These are phyloP conservation scores for Tenodera sinensis DNA, from an alignment of 2,888 invertebrate species.

Conservation along the genomic window DNA sequence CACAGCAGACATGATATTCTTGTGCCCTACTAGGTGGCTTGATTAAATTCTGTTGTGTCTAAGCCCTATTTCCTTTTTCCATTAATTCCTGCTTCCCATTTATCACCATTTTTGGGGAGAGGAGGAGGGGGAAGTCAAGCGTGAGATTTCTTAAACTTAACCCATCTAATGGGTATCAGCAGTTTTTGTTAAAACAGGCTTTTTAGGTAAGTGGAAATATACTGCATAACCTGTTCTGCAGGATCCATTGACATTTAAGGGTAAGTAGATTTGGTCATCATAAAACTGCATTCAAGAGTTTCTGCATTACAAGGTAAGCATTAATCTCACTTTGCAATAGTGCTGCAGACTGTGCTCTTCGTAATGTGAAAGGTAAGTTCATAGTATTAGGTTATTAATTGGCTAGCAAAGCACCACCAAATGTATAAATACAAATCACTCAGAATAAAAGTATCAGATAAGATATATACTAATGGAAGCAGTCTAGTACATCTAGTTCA, in stretches of 20 bases:
- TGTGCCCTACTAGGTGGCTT: background rate
- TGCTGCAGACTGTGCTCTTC: background rate
- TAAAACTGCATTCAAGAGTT: background rate
- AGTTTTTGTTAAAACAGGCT: background rate
- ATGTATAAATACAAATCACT: background rate
- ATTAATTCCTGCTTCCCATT: background rate
- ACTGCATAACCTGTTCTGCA: background rate
- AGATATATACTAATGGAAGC: background rate
- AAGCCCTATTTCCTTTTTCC: background rate
- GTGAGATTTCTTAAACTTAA: background rate
- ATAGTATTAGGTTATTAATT: background rate
- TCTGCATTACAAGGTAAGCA: background rate
- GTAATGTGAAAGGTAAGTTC: background rate
- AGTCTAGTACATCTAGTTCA: background rate
- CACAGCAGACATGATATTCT: too few species aligned
- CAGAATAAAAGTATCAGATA: background rate
- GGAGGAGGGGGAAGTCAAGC: background rate
- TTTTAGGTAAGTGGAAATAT: background rate
- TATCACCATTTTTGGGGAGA: background rate
- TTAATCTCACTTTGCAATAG: background rate
- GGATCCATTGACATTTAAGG: background rate
- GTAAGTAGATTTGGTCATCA: background rate
- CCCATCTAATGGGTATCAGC: background rate
- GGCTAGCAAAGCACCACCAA: background rate
- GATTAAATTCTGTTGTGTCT: background rate